Percentiles rank a stretch among this genome's conserved stretches.
phyloP scores from a whole-genome alignment of 2,113 vertebrate genomes.

The Hemiprocne comata region DNA sequence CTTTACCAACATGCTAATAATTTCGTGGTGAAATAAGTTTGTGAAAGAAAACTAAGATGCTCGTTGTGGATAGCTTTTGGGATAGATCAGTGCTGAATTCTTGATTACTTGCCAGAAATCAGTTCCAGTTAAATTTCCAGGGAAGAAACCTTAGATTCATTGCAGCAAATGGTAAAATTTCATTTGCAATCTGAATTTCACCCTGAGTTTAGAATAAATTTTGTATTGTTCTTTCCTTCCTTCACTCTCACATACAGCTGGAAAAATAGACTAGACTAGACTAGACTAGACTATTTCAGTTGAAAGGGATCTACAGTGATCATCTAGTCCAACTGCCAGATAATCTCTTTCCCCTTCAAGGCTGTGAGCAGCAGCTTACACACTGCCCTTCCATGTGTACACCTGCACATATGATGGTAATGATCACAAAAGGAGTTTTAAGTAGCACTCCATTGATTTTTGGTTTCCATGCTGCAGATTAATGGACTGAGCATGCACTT shows the following conservation, averaged over 20 bases:
- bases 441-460: conserved; percentile 61
- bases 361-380: background rate
- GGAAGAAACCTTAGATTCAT: background rate
- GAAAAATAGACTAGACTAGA: background rate
- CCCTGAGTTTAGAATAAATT: background rate
- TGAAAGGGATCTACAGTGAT: background rate
- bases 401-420: background rate
- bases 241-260: background rate
- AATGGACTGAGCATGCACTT: conserved; percentile 53
- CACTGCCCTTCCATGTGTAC: background rate
- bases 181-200: background rate
- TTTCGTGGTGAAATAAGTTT: background rate
- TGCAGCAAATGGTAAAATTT: background rate
- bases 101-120: background rate
- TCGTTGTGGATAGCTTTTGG: background rate
- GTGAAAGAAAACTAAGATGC: background rate
- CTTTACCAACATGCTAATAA: background rate
- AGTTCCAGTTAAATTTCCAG: background rate
- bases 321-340: background rate
- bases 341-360: background rate
- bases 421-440: conserved; percentile 29
- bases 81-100: background rate
- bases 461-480: conserved; percentile 49
- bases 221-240: background rate
- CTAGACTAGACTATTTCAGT: too few species aligned